Evolutionary conservation across 1,140 invertebrate species (phyloP).

Genomic region (Conopomorpha cramerella): DNA sequence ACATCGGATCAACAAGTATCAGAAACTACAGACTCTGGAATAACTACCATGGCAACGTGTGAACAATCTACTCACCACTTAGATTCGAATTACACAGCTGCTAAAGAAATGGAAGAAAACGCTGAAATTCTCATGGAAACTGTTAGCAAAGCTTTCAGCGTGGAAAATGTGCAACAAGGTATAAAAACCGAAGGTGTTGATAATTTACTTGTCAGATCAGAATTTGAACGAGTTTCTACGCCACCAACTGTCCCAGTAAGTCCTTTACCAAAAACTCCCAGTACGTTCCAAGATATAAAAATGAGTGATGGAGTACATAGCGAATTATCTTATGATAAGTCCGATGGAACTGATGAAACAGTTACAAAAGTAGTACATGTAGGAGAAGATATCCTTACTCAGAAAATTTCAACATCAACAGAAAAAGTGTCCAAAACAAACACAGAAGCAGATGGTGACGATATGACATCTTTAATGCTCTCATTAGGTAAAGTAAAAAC

Average conservation of each 20-base stretch:
- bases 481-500: slow-evolving; percentile 57
- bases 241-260: slow-evolving; percentile 63
- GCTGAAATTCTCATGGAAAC: slow-evolving; percentile 25
- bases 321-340: slow-evolving; percentile 43
- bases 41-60: slow-evolving; percentile 15
- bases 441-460: slow-evolving; percentile 20
- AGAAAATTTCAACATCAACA: slow-evolving; percentile 57
- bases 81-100: too few species aligned
- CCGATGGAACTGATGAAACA: slow-evolving; percentile 42
- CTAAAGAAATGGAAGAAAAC: slow-evolving; percentile 19
- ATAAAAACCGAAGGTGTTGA: slow-evolving; percentile 38
- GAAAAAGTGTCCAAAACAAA: slow-evolving; percentile 42
- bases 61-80: too few species aligned
- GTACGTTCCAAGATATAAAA: slow-evolving; percentile 40
- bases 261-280: slow-evolving; percentile 48
- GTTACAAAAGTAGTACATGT: slow-evolving; percentile 55
- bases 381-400: slow-evolving; percentile 52
- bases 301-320: slow-evolving; percentile 43
- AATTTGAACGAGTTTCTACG: slow-evolving; percentile 47
- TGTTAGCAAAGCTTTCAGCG: slow-evolving; percentile 37
- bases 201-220: slow-evolving; percentile 14
- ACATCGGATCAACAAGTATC: too few species aligned
- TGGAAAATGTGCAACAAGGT: slow-evolving; percentile 37
- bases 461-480: slow-evolving; percentile 40
- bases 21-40: slow-evolving; percentile 19